Evolutionary conservation across 2,888 invertebrate species (phyloP), one percentile per base, ranked within the genome.

Genomic region (Lathronympha strigana): DNA sequence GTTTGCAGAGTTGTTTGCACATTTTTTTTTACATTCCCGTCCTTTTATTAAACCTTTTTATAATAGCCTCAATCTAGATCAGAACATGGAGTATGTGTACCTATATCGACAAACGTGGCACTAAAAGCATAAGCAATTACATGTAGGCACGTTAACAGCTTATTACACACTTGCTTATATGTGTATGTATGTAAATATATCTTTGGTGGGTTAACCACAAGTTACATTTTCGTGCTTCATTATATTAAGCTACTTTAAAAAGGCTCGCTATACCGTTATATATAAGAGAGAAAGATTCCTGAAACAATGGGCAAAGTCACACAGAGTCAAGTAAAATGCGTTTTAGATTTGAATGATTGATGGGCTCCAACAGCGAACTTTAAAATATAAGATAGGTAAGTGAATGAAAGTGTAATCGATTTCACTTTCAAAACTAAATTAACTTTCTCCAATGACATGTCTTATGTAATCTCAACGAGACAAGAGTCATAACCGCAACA

Each of bases 341-440:
- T 58, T 47, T 33, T 45, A 67, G 38, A 63, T 71, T 77, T 75
- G 72, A 73, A 77, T 80, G 75, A 82, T 79, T 73, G 75, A 82
- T 78, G 76, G 71, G 73, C 72, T 74, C 78, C 76, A 78, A 81
- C 75, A 77, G 77, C 80, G 76, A 82, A 83, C 84, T 88, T 84
- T 86, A 82, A 89, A 88, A 88, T 84, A 57, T 19, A 55, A 55
- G 57, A 58, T 63, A 84, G 83, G 84, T 86, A 89, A 90, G 87
- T 88, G 82, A 90, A 92, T 88, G 91, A 92, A 90, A 89, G 88
- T 89, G 85, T 86, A 90, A 91, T 92, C 90, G 91, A 92, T 92
- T 92, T 92, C 90, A 90, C 92, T 91, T 92, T 91, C 90, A 92
- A 90, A 91, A 90, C 90, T 90, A 91, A 91, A 90, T 91, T 90